phyloP scores from a whole-genome alignment of 1,140 invertebrate species.

The Halictus rubicundus region DNA sequence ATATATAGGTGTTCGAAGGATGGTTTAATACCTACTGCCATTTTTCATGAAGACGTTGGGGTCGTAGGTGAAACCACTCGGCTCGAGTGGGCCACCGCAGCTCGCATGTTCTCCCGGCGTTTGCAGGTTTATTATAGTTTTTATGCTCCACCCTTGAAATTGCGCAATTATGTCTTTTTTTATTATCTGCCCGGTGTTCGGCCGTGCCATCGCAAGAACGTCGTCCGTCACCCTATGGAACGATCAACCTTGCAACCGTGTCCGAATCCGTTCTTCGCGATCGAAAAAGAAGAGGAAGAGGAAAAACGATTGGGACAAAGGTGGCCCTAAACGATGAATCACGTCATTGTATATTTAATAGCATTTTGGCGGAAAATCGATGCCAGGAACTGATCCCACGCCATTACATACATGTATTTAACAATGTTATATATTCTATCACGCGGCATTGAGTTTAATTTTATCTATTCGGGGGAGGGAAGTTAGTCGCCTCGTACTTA shows the following conservation, averaged over 20 bases:
- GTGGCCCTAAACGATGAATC: neutral
- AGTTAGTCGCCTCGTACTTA: neutral
- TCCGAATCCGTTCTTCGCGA: neutral
- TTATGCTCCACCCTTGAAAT: conserved; percentile 89
- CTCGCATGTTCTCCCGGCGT: conserved; percentile 90
- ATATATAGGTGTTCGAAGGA: neutral
- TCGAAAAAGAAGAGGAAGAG: neutral
- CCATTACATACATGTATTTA: neutral
- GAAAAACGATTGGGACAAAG: no score
- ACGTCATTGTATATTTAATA: neutral
- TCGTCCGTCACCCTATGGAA: conserved; percentile 90
- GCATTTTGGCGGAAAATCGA: conserved; percentile 10
- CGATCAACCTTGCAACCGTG: neutral
- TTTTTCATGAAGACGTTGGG: conserved; percentile 91
- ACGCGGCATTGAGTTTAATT: conserved; percentile 1
- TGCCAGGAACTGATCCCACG: neutral
- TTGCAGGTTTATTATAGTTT: conserved; percentile 92
- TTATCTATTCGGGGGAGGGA: neutral
- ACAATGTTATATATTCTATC: neutral
- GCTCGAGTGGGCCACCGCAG: conserved; percentile 88
- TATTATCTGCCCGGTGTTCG: conserved; percentile 87
- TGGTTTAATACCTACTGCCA: conserved; percentile 83
- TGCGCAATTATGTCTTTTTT: conserved; percentile 89
- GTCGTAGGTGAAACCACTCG: conserved; percentile 89
- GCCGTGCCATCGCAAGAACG: conserved; percentile 93